Evolutionary conservation across 2,888 invertebrate genomes (phyloP).

Genomic region (Oscheius sp.): DNA sequence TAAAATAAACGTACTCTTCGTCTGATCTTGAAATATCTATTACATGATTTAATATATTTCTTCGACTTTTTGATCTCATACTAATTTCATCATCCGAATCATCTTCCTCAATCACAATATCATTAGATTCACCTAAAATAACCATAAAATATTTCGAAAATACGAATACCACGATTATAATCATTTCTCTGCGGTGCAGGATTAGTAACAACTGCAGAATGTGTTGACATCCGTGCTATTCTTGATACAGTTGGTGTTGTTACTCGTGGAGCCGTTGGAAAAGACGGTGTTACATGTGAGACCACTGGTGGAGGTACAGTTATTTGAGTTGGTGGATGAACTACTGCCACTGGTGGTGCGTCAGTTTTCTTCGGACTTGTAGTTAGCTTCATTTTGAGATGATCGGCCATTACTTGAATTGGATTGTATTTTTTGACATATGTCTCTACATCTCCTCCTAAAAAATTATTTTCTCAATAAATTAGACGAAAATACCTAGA

Average conservation of each 20-base stretch:
- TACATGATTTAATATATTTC: background rate
- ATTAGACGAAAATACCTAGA: slow-evolving; percentile 1
- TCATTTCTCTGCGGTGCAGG: no score
- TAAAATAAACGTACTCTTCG: no score
- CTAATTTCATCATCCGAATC: slow-evolving; percentile 17
- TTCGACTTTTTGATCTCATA: background rate
- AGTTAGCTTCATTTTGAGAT: slow-evolving; percentile 6
- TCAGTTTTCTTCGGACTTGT: background rate
- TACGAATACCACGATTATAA: no score
- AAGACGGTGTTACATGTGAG: no score
- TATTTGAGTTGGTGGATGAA: background rate
- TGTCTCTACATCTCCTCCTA: slow-evolving; percentile 15
- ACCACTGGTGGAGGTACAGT: background rate
- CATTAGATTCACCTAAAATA: no score
- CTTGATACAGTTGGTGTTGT: background rate
- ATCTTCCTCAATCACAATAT: slow-evolving; percentile 13
- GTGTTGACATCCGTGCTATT: no score
- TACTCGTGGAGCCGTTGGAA: background rate
- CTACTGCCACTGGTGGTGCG: no score
- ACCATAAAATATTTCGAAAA: no score
- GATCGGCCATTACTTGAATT: slow-evolving; percentile 18
- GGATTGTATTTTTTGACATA: slow-evolving; percentile 18
- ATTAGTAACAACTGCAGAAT: no score
- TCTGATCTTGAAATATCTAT: background rate
- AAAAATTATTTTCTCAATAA: background rate